Percentiles rank a stretch among this genome's conserved stretches.
Conservation (phyloP, 2,797 vertebrate species). For the Cryptoblepharus egeriae region DNA sequence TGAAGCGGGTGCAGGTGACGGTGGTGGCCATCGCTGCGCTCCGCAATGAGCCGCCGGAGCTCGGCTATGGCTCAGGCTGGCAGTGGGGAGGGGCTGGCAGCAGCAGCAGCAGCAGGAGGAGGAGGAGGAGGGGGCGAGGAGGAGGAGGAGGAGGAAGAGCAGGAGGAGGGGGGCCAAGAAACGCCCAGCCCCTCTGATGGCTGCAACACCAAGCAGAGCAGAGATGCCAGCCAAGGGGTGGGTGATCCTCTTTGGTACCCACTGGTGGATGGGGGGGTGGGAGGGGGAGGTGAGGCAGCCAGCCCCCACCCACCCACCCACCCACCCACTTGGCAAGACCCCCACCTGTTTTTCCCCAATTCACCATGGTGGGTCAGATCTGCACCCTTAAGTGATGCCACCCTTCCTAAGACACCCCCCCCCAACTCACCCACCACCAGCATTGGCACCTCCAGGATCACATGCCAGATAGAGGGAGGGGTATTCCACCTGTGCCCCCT, state of each 20-base stretch:
- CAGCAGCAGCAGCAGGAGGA: no score
- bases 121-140: slow-evolving; percentile 12
- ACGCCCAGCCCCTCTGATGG: not conserved
- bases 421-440: no score
- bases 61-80: slow-evolving; percentile 73
- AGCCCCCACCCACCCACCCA: slow-evolving; percentile 20
- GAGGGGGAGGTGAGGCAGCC: no score
- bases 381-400: no score
- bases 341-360: no score
- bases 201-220: slow-evolving; percentile 13
- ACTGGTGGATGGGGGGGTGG: no score
- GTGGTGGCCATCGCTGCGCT: slow-evolving; percentile 88
- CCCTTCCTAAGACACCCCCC: no score
- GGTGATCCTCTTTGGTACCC: not conserved
- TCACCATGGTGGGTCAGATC: no score
- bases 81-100: slow-evolving; percentile 60
- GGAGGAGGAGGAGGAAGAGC: slow-evolving; percentile 37
- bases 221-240: not conserved
- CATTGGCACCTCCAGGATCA: no score
- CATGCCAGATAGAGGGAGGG: no score
- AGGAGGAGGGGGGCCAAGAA: slow-evolving; percentile 35
- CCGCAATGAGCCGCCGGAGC: slow-evolving; percentile 60
- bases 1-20: slow-evolving; percentile 93
- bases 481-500: no score
- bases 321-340: no score